These are phyloP conservation scores for Peromyscus polionotus DNA, from an alignment of 2,113 vertebrate genomes.

Conservation along the genomic window DNA sequence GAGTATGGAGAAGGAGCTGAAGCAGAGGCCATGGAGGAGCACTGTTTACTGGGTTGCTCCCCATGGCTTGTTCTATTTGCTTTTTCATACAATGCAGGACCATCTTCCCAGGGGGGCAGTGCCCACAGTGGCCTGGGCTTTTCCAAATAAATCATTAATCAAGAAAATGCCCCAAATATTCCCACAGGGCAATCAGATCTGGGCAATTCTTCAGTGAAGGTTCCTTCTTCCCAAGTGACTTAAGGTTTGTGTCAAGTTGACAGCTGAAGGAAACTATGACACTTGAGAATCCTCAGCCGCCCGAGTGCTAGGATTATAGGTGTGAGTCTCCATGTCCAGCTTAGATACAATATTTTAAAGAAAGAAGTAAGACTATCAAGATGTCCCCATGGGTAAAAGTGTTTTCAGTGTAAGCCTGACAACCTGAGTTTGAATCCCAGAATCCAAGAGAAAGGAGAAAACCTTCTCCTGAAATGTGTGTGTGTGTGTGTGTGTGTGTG, in stretches of 20 bases:
- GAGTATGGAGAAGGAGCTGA: no score
- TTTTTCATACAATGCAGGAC: not conserved
- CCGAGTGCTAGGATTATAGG: not conserved
- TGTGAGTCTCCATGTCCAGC: not conserved
- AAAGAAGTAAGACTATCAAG: not conserved
- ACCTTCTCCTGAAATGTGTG: not conserved
- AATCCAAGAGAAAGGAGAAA: not conserved
- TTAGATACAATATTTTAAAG: not conserved
- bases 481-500: not conserved
- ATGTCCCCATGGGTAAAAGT: not conserved
- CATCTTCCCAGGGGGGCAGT: not conserved
- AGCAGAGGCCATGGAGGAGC: not conserved
- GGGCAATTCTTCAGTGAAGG: not conserved
- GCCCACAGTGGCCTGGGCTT: not conserved
- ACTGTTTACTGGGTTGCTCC: not conserved
- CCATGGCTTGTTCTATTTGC: not conserved
- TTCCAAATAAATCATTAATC: not conserved
- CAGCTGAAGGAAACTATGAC: not conserved
- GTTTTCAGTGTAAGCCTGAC: not conserved
- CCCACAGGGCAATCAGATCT: not conserved
- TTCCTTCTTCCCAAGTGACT: not conserved
- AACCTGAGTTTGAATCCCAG: not conserved
- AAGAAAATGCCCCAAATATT: not conserved
- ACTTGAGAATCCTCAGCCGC: not conserved
- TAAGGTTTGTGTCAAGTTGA: not conserved